Evolutionary conservation across 2,113 vertebrate genomes (phyloP).

Genomic region (Oenanthe oenanthe): DNA sequence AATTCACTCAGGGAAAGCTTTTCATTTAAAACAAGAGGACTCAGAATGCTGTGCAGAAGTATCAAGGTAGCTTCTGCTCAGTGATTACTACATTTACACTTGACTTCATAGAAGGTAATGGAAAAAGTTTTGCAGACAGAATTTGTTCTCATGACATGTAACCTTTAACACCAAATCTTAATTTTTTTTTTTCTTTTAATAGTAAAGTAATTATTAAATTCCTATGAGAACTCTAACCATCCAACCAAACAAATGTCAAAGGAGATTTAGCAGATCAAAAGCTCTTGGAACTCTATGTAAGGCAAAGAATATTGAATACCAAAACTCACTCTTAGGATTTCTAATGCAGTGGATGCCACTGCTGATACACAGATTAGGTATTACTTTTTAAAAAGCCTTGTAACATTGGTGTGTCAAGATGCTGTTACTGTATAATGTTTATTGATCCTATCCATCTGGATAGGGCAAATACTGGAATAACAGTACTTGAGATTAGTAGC

Average conservation of each 20-base stretch:
- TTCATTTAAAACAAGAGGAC: not conserved
- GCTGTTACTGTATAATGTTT: not conserved
- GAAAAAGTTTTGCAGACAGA: not conserved
- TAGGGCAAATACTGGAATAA: not conserved
- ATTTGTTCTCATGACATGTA: not conserved
- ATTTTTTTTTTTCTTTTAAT: not conserved
- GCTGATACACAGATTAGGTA: not conserved
- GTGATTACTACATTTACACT: not conserved
- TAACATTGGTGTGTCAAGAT: not conserved
- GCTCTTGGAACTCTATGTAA: slow-evolving; percentile 86
- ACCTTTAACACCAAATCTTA: not conserved
- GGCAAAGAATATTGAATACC: slow-evolving; percentile 31
- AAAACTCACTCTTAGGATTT: not conserved
- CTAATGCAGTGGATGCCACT: not conserved
- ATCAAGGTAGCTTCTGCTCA: not conserved
- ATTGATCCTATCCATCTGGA: not conserved
- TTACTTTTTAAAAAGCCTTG: not conserved
- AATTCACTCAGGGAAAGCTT: not conserved
- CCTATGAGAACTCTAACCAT: slow-evolving; percentile 86
- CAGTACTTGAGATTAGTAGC: not conserved
- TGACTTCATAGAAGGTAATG: not conserved
- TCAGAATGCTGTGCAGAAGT: not conserved
- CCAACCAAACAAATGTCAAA: slow-evolving; percentile 79
- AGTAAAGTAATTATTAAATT: slow-evolving; percentile 84
- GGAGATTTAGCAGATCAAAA: slow-evolving; percentile 82